phyloP scores from a whole-genome alignment of 2,888 invertebrate species.

The Hylaea fasciaria region DNA sequence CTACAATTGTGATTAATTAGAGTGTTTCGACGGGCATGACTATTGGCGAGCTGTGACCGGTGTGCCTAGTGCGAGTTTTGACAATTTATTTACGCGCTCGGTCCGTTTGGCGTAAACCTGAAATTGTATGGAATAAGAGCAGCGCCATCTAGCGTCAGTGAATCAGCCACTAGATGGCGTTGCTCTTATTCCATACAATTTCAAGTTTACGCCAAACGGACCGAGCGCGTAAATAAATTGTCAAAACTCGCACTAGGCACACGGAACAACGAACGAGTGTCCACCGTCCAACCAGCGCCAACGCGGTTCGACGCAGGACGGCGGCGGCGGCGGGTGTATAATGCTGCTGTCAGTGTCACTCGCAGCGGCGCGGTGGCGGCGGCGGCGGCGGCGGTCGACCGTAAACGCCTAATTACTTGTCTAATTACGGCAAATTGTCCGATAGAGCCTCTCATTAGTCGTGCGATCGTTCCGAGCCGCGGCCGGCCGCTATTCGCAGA shows the following conservation, averaged over 20 bases:
- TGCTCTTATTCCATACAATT: too few relatives aligned
- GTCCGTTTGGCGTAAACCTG: too few relatives aligned
- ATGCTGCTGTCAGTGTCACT: too few relatives aligned
- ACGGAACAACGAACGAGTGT: slow-evolving; percentile 4
- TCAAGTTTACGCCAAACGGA: too few relatives aligned
- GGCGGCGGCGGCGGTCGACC: not conserved
- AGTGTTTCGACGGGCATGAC: not conserved
- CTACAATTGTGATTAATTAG: not conserved
- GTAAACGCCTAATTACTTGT: not conserved
- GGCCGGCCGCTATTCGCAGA: slow-evolving; percentile 18
- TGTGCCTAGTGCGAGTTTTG: too few relatives aligned
- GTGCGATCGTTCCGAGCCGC: slow-evolving; percentile 15
- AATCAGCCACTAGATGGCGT: too few relatives aligned
- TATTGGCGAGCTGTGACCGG: slow-evolving; percentile 13
- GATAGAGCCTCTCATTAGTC: slow-evolving; percentile 2
- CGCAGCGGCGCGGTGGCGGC: not conserved
- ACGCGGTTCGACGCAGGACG: too few relatives aligned
- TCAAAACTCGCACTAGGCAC: too few relatives aligned
- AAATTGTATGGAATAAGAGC: too few relatives aligned
- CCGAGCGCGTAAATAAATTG: too few relatives aligned
- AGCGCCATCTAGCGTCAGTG: too few relatives aligned
- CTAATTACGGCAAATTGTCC: slow-evolving; percentile 15
- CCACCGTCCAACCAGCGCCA: slow-evolving; percentile 1
- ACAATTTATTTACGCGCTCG: too few relatives aligned
- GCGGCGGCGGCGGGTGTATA: not conserved